Evolutionary conservation across 1,140 invertebrate genomes (phyloP).

Genomic region (Temnothorax longispinosus): DNA sequence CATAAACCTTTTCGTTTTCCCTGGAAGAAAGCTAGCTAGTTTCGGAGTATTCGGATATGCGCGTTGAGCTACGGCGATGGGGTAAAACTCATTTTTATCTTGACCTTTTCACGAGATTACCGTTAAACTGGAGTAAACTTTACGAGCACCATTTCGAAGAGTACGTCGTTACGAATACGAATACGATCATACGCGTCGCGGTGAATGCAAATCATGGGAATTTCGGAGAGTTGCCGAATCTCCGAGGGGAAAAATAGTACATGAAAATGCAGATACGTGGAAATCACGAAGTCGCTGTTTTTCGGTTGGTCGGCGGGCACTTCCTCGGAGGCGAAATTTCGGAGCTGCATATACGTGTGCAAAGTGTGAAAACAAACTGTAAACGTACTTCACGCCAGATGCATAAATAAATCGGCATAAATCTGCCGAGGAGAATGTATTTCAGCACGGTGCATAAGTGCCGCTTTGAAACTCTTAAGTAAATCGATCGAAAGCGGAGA

Average conservation of each 20-base stretch:
- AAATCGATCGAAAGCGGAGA: not conserved
- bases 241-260: not conserved
- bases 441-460: not conserved
- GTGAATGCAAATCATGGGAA: slow-evolving; percentile 5
- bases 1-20: not conserved
- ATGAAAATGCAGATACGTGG: slow-evolving; percentile 12
- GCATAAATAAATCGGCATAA: slow-evolving; percentile 48
- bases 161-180: not conserved
- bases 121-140: not conserved
- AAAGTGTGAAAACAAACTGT: slow-evolving; percentile 46
- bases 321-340: not conserved
- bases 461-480: not conserved
- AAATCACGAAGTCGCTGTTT: slow-evolving; percentile 30
- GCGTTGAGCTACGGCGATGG: not conserved
- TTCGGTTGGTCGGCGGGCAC: not conserved
- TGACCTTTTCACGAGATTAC: not conserved
- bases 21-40: not conserved
- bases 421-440: slow-evolving; percentile 12
- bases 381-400: slow-evolving; percentile 27
- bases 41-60: not conserved
- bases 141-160: not conserved
- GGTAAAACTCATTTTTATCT: slow-evolving; percentile 8
- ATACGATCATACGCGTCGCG: slow-evolving; percentile 1
- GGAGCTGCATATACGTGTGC: not conserved
- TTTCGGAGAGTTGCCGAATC: not conserved